These are phyloP conservation scores for Limnephilus auricula DNA, from an alignment of 2,888 invertebrate genomes.

Conservation along the genomic window DNA sequence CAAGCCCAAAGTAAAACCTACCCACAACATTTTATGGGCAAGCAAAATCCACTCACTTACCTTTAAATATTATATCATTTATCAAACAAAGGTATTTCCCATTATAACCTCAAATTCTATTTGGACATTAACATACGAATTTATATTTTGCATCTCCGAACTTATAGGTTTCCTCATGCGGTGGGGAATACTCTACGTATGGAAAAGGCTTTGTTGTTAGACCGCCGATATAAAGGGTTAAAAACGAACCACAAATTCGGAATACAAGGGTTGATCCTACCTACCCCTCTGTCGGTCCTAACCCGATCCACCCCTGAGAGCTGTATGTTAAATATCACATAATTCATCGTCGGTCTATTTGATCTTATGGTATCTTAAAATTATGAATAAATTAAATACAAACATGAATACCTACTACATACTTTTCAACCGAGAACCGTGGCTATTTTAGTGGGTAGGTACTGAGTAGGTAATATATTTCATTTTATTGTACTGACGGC, in stretches of 20 bases:
- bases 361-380: background rate
- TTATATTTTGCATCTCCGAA: constrained; percentile 22
- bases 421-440: background rate
- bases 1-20: background rate
- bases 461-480: background rate
- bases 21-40: too few species aligned
- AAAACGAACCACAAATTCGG: constrained; percentile 64
- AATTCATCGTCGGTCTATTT: background rate
- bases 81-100: constrained; percentile 2
- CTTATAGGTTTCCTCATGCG: constrained; percentile 26
- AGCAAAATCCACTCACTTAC: background rate
- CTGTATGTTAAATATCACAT: constrained; percentile 35
- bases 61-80: background rate
- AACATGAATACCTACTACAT: background rate
- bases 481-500: too few species aligned
- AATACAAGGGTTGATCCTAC: constrained; percentile 47
- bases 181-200: background rate
- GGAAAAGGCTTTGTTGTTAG: constrained; percentile 50
- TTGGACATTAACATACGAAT: constrained; percentile 12
- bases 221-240: constrained; percentile 61
- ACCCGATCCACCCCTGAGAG: background rate
- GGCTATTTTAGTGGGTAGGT: too few species aligned
- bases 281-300: background rate
- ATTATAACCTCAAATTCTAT: constrained; percentile 14
- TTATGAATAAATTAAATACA: background rate